Conservation (phyloP, 2,888 invertebrate genomes). For the Leucophenga montana region DNA sequence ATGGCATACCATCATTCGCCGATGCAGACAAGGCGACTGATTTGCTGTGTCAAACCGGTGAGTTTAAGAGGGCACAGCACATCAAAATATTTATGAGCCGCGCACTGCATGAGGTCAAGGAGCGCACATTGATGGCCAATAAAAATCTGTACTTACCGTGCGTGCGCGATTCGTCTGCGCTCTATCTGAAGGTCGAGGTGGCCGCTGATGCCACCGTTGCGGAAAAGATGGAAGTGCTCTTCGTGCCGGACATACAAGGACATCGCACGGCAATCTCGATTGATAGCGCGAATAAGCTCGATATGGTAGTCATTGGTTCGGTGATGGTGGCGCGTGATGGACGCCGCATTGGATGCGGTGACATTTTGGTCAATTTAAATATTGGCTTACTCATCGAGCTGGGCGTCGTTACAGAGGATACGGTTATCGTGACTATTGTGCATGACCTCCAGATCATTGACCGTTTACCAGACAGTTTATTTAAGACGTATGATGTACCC, state of each 20-base stretch:
- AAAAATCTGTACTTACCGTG: constrained; percentile 85
- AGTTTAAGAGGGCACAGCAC: constrained; percentile 80
- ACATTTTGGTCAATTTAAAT: constrained; percentile 89
- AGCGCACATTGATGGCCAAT: constrained; percentile 75
- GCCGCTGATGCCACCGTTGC: constrained; percentile 76
- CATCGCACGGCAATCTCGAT: constrained; percentile 61
- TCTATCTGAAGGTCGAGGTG: constrained; percentile 80
- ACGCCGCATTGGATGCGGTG: constrained; percentile 88
- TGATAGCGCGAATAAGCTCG: constrained; percentile 81
- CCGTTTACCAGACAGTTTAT: constrained; percentile 79
- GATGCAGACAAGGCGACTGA: constrained; percentile 83
- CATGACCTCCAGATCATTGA: constrained; percentile 89
- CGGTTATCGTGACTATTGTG: constrained; percentile 85
- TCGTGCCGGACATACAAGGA: constrained; percentile 50
- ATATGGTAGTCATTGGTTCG: constrained; percentile 87
- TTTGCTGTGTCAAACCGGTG: constrained; percentile 79
- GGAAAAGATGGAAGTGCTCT: constrained; percentile 54
- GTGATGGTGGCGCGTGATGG: constrained; percentile 89
- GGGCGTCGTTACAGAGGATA: constrained; percentile 83
- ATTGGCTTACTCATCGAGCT: constrained; percentile 86
- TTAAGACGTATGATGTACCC: constrained; percentile 86
- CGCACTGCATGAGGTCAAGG: constrained; percentile 84
- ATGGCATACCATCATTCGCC: constrained; percentile 84
- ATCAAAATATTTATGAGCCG: constrained; percentile 85
- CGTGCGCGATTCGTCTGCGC: constrained; percentile 80